Conservation (phyloP, 2,797 vertebrate genomes). For the Rhabdomys pumilio region DNA sequence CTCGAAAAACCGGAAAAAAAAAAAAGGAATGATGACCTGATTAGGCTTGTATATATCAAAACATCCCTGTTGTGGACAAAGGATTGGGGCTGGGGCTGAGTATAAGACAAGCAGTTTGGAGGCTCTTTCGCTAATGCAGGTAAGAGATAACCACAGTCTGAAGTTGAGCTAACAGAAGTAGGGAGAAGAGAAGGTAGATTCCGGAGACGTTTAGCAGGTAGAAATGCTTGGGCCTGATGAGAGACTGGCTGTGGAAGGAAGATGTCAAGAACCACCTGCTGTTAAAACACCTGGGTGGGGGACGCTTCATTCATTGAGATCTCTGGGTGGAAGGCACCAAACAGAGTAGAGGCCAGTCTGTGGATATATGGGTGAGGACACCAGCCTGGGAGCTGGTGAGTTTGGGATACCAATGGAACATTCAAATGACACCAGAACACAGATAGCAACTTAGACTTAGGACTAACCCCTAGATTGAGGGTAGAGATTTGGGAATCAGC, state of each 20-base stretch:
- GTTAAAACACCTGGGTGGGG: conserved; percentile 8
- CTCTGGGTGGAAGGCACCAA: background rate
- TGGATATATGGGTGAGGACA: background rate
- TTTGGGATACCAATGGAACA: background rate
- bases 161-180: conserved; percentile 23
- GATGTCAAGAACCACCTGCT: conserved; percentile 40
- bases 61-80: background rate
- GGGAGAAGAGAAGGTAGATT: conserved; percentile 36
- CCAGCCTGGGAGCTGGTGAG: background rate
- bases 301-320: background rate
- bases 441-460: background rate
- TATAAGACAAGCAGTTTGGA: conserved; percentile 68
- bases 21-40: background rate
- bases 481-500: conserved; percentile 36
- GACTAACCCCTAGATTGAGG: background rate
- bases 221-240: conserved; percentile 28
- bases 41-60: conserved; percentile 62
- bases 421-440: background rate
- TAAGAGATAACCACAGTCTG: conserved; percentile 48
- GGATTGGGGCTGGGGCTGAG: background rate
- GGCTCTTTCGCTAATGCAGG: conserved; percentile 56
- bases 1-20: too few relatives aligned
- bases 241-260: background rate
- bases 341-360: background rate
- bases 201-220: conserved; percentile 44